phyloP scores from a whole-genome alignment of 2,888 invertebrate species.

The Kuschelorhynchus macadamiae region DNA sequence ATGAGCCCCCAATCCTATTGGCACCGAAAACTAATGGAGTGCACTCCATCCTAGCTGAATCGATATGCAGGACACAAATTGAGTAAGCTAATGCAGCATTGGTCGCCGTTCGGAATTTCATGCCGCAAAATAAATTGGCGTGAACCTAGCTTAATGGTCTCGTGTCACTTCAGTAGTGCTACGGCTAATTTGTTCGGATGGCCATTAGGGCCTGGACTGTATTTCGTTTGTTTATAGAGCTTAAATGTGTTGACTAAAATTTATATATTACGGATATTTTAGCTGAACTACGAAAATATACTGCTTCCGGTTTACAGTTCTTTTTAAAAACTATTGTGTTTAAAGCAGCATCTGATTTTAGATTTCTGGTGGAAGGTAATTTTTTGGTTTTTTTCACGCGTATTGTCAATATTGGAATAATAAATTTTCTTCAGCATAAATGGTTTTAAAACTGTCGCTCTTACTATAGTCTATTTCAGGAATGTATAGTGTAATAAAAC shows the following conservation, averaged over 20 bases:
- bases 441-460: too few relatives aligned
- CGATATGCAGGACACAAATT: conserved; percentile 33
- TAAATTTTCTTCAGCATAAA: too few relatives aligned
- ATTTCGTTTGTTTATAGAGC: conserved; percentile 16
- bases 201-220: conserved; percentile 22
- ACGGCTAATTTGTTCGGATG: conserved; percentile 40
- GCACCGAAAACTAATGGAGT: conserved; percentile 24
- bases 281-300: too few relatives aligned
- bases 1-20: background rate
- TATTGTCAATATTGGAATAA: too few relatives aligned
- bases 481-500: too few relatives aligned
- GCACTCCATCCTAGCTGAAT: conserved; percentile 25
- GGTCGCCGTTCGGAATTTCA: conserved; percentile 34
- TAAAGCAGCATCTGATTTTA: too few relatives aligned
- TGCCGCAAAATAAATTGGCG: conserved; percentile 46
- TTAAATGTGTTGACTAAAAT: conserved; percentile 10
- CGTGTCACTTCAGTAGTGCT: conserved; percentile 35
- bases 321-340: too few relatives aligned
- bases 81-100: conserved; percentile 30
- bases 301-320: too few relatives aligned
- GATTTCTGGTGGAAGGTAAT: too few relatives aligned
- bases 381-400: too few relatives aligned
- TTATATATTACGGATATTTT: background rate
- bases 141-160: conserved; percentile 41
- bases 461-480: too few relatives aligned